A percentile compares a stretch with the other conserved stretches of the same genome.
phyloP scores from a whole-genome alignment of 2,888 invertebrate species.

The Odontomyia ornata region DNA sequence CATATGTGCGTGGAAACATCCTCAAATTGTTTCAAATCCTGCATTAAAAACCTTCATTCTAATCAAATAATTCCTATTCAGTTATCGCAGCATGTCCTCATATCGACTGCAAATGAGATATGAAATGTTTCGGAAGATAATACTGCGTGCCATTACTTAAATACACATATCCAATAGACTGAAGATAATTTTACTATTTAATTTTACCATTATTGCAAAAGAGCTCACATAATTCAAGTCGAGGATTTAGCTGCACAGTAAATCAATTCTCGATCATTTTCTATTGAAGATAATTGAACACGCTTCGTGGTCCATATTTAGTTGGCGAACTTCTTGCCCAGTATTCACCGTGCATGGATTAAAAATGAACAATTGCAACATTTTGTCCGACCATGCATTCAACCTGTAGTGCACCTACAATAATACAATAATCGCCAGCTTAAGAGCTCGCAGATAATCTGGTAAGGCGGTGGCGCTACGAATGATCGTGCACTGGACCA shows the following conservation, averaged over 20 bases:
- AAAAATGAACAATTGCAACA: background rate
- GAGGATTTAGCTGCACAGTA: no score
- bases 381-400: background rate
- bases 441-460: background rate
- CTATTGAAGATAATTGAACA: background rate
- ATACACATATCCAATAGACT: background rate
- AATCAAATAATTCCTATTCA: no score
- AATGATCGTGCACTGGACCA: background rate
- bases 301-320: background rate
- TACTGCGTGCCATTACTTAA: background rate
- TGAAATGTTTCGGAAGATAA: background rate
- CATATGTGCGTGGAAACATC: no score
- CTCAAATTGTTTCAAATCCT: no score
- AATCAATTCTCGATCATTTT: background rate
- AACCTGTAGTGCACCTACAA: constrained; percentile 1
- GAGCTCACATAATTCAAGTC: no score
- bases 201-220: no score
- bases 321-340: background rate
- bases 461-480: constrained; percentile 13
- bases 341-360: background rate
- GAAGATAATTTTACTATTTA: no score
- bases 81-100: no score
- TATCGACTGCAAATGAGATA: no score
- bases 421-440: background rate
- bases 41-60: no score